Base-by-base conservation (phyloP, 2,797 vertebrate genomes). In the Falco biarmicus region DNA sequence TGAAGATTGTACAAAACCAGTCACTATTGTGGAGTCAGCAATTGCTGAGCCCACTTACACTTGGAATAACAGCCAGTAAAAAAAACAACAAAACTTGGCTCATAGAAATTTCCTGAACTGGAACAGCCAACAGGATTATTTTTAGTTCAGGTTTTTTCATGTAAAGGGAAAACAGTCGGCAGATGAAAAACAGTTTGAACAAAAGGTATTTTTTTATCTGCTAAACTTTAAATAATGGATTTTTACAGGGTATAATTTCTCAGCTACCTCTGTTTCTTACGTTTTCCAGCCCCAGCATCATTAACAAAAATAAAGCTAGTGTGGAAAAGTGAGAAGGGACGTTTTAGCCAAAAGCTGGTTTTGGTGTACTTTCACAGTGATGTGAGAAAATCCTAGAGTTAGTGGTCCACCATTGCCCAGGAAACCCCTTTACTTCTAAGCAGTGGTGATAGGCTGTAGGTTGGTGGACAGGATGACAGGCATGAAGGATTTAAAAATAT, bases 121-220 rank as follows among this genome's bases (percentile, higher is more conserved):
- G 81, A 96, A 89, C 53, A 92, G 81, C 69, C 87, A 85, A 87
- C 65, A 81, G n/a, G 61, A 71, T 89, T 93, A 91, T 92, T 95
- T 96, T 95, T 94, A 95, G 84, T 86, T 78, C 78, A 91, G 26
- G 39, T 94, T 90, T 82, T 79, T 57, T 77, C 61, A 73, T 82
- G 85, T 78, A 66, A 86, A 86, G 31, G 41, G 78, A 89, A 89
- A 94, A 95, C 39, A 87, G 47, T 70, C 92, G 56, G 45, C 63
- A 89, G 68, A 54, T 76, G 61, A 87, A 92, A 92, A 88, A 60
- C 65, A 85, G 34, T 68, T 79, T 51, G 71, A 92, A 68, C 53
- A 66, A 89, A 92, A 89, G 22, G 4, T 32, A 51, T 71, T 93
- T 94, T 84, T 59, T 84, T 80, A 24, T 3, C 3, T n/a, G 24